Conservation (phyloP, 2,888 invertebrate species). For the Siphonodentalium dalli region DNA sequence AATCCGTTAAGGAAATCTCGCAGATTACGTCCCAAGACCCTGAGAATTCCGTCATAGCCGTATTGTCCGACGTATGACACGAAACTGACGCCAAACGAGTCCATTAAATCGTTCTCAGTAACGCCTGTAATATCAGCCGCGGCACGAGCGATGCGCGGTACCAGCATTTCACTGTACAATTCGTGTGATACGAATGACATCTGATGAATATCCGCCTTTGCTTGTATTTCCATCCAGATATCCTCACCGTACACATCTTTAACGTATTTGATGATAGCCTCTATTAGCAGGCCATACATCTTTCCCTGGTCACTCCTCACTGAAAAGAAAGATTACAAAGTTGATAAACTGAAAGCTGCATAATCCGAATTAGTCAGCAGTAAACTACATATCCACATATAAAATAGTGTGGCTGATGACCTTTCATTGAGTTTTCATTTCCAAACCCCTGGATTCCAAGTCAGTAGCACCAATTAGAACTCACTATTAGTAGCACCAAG, state of each 20-base stretch:
- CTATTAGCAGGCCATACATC: slow-evolving; percentile 96
- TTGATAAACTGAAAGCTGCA: no score
- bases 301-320: no score
- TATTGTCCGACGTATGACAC: slow-evolving; percentile 93
- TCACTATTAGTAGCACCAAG: no score
- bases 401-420: no score
- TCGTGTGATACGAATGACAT: slow-evolving; percentile 81
- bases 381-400: no score
- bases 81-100: slow-evolving; percentile 92
- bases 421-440: no score
- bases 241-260: slow-evolving; percentile 92
- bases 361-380: no score
- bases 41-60: slow-evolving; percentile 78
- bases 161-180: slow-evolving; percentile 89
- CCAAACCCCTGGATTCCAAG: no score
- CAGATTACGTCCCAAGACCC: slow-evolving; percentile 81
- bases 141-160: slow-evolving; percentile 76
- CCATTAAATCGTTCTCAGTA: slow-evolving; percentile 89
- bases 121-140: slow-evolving; percentile 69
- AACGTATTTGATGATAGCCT: slow-evolving; percentile 92
- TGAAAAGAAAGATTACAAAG: no score
- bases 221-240: slow-evolving; percentile 88
- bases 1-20: slow-evolving; percentile 91
- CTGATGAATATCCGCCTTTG: slow-evolving; percentile 85
- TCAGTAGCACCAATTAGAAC: no score